Base-by-base conservation (phyloP, 2,797 vertebrate genomes). In the Cheirogaleus major region DNA sequence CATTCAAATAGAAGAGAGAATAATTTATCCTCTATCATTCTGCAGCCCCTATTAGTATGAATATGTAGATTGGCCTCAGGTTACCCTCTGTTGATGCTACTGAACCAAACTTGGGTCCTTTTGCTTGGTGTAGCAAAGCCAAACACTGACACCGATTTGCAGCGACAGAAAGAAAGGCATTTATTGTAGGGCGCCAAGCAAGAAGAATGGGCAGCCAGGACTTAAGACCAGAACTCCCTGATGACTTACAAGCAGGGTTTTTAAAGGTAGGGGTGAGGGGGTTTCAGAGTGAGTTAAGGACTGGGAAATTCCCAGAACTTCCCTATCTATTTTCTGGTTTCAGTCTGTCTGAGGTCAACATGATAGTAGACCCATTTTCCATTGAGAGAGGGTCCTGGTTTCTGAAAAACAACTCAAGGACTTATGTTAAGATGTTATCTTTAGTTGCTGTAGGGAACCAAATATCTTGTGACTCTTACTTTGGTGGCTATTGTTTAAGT, bases 1-100 rank as follows among this genome's bases (percentile, higher is more conserved):
- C 10, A n/a, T 93, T 94, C 32, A 94, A 80, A 72, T 30, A 90
- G 25, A 96, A 94, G 55, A 85, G 32, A 91, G 89, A 85, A 82
- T 76, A 38, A 63, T 93, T 84, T 92, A 18, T 61, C 7, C 61
- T 84, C n/a, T 95, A 48, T 88, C 15, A 91, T 67, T 95, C 50
- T 67, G 14, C 25, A 80, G 7, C 5, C 32, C 9, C 73, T 91
- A 6, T 79, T 96, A 93, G 55, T 95, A 45, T 85, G 59, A 95
- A 89, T 93, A 45, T 93, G 23, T 87, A 41, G 22, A 55, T 82
- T 93, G 55, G 38, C 30, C 45, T 94, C 30, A 88, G 27, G 43
- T 50, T 81, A 65, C 63, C 13, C 45, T 63, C 27, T 87, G 18
- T 73, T 78, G n/a, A 65, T 65, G 63, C 32, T 65, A 65, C 32